Conservation (phyloP, 2,113 vertebrate species). For the Sorex fumeus region DNA sequence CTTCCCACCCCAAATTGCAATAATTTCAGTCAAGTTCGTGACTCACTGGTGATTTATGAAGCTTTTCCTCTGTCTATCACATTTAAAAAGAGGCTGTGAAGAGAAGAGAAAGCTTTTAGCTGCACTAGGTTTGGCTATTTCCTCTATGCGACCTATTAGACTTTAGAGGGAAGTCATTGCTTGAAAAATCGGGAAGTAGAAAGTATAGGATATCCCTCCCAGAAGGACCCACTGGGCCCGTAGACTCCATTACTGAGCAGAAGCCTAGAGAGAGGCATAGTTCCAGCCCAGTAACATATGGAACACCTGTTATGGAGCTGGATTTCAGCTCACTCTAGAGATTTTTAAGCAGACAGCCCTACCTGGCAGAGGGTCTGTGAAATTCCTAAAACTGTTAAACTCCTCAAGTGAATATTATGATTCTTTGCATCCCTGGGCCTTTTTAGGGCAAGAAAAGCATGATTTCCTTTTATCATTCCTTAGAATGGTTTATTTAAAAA, state of each 20-base stretch:
- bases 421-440: background rate
- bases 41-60: slow-evolving; percentile 86
- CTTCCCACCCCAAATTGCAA: slow-evolving; percentile 22
- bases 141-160: slow-evolving; percentile 71
- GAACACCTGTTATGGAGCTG: background rate
- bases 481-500: background rate
- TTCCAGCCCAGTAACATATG: background rate
- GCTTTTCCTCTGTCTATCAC: slow-evolving; percentile 80
- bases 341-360: background rate
- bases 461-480: background rate
- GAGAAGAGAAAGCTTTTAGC: slow-evolving; percentile 85
- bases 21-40: slow-evolving; percentile 77
- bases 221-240: background rate
- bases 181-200: slow-evolving; percentile 80
- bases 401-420: background rate
- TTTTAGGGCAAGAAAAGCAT: background rate
- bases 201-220: slow-evolving; percentile 62
- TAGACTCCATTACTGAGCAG: background rate
- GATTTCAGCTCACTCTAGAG: background rate
- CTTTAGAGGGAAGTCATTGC: slow-evolving; percentile 82
- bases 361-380: background rate
- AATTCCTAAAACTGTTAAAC: background rate
- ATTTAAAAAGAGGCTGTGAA: slow-evolving; percentile 80
- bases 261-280: background rate
- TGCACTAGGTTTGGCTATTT: slow-evolving; percentile 56